A percentile compares a stretch with the other conserved stretches of the same genome.
Evolutionary conservation across 1,140 invertebrate species (phyloP).

Genomic region (Chelonus insularis): DNA sequence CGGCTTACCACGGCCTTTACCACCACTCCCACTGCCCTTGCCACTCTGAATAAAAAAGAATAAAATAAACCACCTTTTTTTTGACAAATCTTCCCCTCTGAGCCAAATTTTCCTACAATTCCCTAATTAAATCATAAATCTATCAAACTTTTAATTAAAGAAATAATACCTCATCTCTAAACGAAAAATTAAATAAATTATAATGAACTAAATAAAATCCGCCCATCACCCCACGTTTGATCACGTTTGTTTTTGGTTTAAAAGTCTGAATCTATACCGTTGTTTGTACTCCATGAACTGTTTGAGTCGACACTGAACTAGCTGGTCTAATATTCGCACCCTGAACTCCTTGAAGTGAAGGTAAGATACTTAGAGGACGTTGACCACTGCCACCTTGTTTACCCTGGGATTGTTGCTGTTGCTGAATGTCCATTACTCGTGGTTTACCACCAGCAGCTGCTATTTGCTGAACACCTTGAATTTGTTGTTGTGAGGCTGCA

Average conservation of each 20-base stretch:
- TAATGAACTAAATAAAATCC: conserved; percentile 19
- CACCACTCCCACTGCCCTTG: conserved; percentile 50
- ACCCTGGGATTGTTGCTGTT: conserved; percentile 57
- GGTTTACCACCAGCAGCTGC: conserved; percentile 53
- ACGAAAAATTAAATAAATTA: too few relatives aligned
- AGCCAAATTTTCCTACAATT: too few relatives aligned
- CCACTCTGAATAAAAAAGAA: conserved; percentile 51
- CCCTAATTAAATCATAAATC: too few relatives aligned
- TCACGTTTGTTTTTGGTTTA: conserved; percentile 18
- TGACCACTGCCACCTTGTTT: conserved; percentile 62
- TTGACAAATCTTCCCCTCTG: conserved; percentile 1
- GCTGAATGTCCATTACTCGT: conserved; percentile 61
- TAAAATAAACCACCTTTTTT: conserved; percentile 33
- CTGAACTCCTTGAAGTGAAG: conserved; percentile 59
- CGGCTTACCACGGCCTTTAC: conserved; percentile 59
- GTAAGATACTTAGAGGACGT: conserved; percentile 68
- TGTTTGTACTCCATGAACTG: conserved; percentile 66
- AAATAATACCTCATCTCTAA: too few relatives aligned
- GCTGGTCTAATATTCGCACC: conserved; percentile 69
- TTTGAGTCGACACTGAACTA: conserved; percentile 78
- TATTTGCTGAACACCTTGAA: conserved; percentile 59
- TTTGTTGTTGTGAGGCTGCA: conserved; percentile 58
- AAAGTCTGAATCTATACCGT: conserved; percentile 58
- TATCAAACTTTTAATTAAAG: too few relatives aligned
- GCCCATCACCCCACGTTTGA: too few relatives aligned